A percentile compares a stretch with the other conserved stretches of the same genome.
phyloP scores from a whole-genome alignment of 2,888 invertebrate genomes.

The Ichneumon xanthorius region DNA sequence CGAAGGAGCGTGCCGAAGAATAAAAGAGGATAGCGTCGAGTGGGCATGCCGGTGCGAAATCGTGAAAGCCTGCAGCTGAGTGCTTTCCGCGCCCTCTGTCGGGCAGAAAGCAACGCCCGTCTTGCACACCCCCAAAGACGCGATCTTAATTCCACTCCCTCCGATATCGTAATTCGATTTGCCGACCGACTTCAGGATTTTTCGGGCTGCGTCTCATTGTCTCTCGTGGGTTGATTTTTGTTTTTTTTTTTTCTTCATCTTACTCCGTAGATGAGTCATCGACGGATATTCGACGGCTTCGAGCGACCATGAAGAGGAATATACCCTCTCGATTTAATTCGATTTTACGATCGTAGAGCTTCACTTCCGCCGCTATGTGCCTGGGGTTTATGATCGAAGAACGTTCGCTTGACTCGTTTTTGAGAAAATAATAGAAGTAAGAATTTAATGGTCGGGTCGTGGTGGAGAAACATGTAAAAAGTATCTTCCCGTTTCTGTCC shows the following conservation, averaged over 20 bases:
- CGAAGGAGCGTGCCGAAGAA: slow-evolving; percentile 33
- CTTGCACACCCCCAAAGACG: neutral
- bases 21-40: neutral
- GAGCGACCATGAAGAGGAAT: neutral
- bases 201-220: neutral
- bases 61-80: slow-evolving; percentile 22
- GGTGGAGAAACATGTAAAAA: too few species aligned
- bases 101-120: neutral
- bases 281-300: neutral
- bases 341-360: neutral
- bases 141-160: slow-evolving; percentile 16
- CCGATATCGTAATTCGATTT: slow-evolving; percentile 43
- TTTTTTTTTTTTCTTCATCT: too few species aligned
- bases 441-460: too few species aligned
- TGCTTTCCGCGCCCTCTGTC: neutral
- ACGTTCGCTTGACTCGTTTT: too few species aligned
- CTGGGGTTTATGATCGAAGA: too few species aligned
- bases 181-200: slow-evolving; percentile 11
- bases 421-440: too few species aligned
- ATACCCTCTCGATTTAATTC: neutral
- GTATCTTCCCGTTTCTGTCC: too few species aligned
- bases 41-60: neutral
- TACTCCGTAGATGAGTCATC: neutral
- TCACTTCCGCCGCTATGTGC: too few species aligned
- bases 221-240: neutral